Conservation (phyloP, 2,797 vertebrate species). For the Microctenopoma lineatum region DNA sequence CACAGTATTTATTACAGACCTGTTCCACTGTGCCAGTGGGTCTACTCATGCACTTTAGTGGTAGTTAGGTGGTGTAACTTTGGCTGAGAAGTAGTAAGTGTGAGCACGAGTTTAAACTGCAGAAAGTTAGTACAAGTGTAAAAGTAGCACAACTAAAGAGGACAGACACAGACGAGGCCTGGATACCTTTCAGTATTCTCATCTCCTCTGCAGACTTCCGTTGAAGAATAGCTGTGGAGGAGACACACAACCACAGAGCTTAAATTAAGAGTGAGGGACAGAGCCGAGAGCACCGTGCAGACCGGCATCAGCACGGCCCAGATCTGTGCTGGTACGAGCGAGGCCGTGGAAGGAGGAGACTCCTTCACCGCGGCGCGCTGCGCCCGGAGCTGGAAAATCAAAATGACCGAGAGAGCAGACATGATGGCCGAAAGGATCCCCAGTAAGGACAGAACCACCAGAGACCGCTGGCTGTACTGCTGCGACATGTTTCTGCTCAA, state of each 20-base stretch:
- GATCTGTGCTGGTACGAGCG: slow-evolving; percentile 72
- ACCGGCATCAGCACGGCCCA: slow-evolving; percentile 83
- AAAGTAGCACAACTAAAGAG: too few species aligned
- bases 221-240: slow-evolving; percentile 88
- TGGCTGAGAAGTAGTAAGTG: background rate
- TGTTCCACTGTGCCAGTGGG: background rate
- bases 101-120: background rate
- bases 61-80: background rate
- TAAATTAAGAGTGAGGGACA: slow-evolving; percentile 88
- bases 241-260: slow-evolving; percentile 88
- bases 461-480: slow-evolving; percentile 84
- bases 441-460: slow-evolving; percentile 82
- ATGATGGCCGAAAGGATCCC: slow-evolving; percentile 88
- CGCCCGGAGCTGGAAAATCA: slow-evolving; percentile 90
- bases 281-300: slow-evolving; percentile 85
- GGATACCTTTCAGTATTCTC: slow-evolving; percentile 85
- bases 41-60: background rate
- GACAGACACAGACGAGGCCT: too few species aligned
- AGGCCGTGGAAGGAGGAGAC: slow-evolving; percentile 37
- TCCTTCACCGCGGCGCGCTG: slow-evolving; percentile 75
- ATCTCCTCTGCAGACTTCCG: slow-evolving; percentile 87
- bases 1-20: background rate
- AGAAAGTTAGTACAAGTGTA: background rate
- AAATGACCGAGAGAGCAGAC: slow-evolving; percentile 87
- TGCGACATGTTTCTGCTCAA: slow-evolving; percentile 74